Base-by-base conservation (phyloP, 2,113 vertebrate species). In the Taxidea taxus region DNA sequence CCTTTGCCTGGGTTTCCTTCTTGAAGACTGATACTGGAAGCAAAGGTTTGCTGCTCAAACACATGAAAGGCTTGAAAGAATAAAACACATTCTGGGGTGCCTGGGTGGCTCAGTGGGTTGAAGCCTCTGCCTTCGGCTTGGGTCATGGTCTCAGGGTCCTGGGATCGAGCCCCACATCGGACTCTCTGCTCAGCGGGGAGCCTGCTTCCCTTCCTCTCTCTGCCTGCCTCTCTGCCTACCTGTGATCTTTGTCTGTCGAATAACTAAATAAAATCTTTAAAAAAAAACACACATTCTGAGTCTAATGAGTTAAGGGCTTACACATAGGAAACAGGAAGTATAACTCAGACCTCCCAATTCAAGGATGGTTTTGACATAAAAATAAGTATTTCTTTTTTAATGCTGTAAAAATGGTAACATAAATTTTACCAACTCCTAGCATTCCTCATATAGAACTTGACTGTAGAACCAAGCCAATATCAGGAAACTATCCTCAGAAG, bases 281-380 rank as follows among this genome's bases (percentile, higher is more conserved):
- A 90, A 96, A 49, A 93, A 66, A 94, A 94, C 95, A 95, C 44
- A 96, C 51, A 90, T 89, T 90, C 39, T 64, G 68, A 92, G 58
- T 95, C 64, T 87, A 37, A 68, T 62, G 27, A 66, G 60, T 58
- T 62, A 70, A 47, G 39, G 54, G 51, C 51, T 95, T 66, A 81
- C 68, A 90, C 27, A 68, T 0, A 95, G 58, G 90, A 88, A 94
- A 72, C 2, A 72, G 16, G 94, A 96, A 78, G 10, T 56, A 75
- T 60, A 90, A 29, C 58, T 75, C 39, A 81, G 82, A 66, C 39
- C 4, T 68, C 80, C 96, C 80, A 95, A 86, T 42, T 89, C 70
- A 92, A 95, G 54, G 47, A 56, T 10, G 85, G 5, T 64, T 92
- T 92, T 72, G 25, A 47, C 56, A 74, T 90, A 87, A 95, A 90